Conservation (phyloP, 2,797 vertebrate genomes). For the Podarcis lilfordi region DNA sequence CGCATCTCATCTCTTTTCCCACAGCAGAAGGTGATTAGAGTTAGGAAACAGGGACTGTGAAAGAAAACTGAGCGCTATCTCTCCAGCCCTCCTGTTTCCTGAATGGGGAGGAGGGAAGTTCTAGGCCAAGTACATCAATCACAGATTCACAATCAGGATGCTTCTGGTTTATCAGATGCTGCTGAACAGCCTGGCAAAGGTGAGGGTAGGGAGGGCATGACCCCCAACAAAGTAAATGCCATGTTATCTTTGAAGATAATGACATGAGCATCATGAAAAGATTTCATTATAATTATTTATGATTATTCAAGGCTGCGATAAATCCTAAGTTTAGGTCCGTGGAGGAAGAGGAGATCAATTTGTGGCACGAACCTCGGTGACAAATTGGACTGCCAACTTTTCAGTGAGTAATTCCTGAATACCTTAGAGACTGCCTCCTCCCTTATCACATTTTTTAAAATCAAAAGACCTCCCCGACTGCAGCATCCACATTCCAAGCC, state of each 20-base stretch:
- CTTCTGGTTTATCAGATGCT: conserved; percentile 80
- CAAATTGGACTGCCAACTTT: conserved; percentile 2
- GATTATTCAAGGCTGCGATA: background rate
- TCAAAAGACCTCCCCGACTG: background rate
- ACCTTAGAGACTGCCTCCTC: background rate
- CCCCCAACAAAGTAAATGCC: conserved; percentile 68
- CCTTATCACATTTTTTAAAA: background rate
- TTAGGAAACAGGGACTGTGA: conserved; percentile 86
- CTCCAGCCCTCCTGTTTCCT: conserved; percentile 89
- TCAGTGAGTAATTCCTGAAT: background rate
- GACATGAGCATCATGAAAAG: conserved; percentile 34
- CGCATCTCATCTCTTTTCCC: conserved; percentile 99
- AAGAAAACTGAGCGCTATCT: conserved; percentile 89
- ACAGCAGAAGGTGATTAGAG: conserved; percentile 99
- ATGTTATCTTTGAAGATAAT: conserved; percentile 71
- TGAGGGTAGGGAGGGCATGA: conserved; percentile 79
- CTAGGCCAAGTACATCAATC: conserved; percentile 91
- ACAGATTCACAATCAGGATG: conserved; percentile 84
- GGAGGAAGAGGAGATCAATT: background rate
- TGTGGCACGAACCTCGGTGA: background rate
- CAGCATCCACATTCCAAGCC: background rate
- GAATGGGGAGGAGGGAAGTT: conserved; percentile 81
- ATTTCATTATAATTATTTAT: conserved; percentile 10
- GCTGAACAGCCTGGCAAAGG: conserved; percentile 82
- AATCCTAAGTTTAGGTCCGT: background rate